phyloP scores from a whole-genome alignment of 2,888 invertebrate genomes.

The Notodonta dromedarius region DNA sequence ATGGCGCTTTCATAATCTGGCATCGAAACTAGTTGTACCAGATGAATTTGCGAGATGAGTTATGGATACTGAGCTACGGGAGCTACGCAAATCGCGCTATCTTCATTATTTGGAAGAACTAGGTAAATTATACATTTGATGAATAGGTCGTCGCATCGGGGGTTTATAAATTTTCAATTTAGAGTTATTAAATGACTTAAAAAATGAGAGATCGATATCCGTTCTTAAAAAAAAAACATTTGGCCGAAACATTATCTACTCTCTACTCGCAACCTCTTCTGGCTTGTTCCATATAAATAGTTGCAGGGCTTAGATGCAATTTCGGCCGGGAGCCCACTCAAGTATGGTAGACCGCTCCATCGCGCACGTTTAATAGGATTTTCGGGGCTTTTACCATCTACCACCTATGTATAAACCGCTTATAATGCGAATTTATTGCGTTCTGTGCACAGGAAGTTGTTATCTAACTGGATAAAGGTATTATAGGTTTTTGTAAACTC shows the following conservation, averaged over 20 bases:
- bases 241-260: not conserved
- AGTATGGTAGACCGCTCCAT: slow-evolving; percentile 44
- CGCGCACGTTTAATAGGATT: slow-evolving; percentile 44
- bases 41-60: too few species aligned
- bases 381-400: slow-evolving; percentile 37
- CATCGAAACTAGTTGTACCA: too few species aligned
- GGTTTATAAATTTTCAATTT: too few species aligned
- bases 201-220: too few species aligned
- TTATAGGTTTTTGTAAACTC: not conserved
- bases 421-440: slow-evolving; percentile 12
- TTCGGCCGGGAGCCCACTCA: slow-evolving; percentile 42
- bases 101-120: too few species aligned
- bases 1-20: too few species aligned
- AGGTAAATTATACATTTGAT: too few species aligned
- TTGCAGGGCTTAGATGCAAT: slow-evolving; percentile 48
- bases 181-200: not conserved
- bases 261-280: not conserved
- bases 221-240: too few species aligned
- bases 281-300: slow-evolving; percentile 33
- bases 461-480: not conserved
- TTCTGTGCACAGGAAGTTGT: not conserved
- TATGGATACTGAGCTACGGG: too few species aligned
- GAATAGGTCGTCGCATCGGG: too few species aligned
- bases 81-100: too few species aligned
- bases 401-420: slow-evolving; percentile 9